Base-by-base conservation (phyloP, 2,888 invertebrate genomes). In the Tetheella fluctuosa region DNA sequence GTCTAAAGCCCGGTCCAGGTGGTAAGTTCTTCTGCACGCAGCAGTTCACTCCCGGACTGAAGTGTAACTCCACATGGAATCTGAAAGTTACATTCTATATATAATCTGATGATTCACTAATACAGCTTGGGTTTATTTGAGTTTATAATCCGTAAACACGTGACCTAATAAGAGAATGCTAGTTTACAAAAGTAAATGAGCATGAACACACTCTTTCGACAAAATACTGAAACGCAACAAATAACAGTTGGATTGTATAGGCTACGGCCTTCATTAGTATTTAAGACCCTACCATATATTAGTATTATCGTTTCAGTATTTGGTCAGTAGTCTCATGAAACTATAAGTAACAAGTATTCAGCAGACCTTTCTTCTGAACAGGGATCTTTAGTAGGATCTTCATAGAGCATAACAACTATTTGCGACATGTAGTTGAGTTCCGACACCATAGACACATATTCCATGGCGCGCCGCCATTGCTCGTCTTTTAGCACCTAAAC, bases 381-480 rank as follows among this genome's bases (percentile, higher is more conserved):
- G 0, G 97, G 97, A 90, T 98, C 98, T 90, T 99, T 99, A 0
- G 97, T 99, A 7, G 98, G 99, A 90, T 99, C 99, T 91, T 99
- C 99, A 83, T 99, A 99, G 0, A 99, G 92, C 98, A 99, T 98
- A 28, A 99, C 98, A 1, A 99, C 99, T 63, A 99, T 97, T 90
- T 99, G 99, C 5, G 99, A 99, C 98, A 99, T 98, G 90, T 99
- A 99, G 93, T 99, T 99, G 34, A 99, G 94, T 88, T 99, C 99
- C 0, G 99, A 98, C 7, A 99, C 99, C 95, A 98, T 98, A 23
- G 97, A 97, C 25, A 99, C 97, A 85, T 99, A 99, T 82, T 99
- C 98, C 98, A 99, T 98, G 0, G 99, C 99, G 64, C 99, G 95
- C 15, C 97, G 95, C 99, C 99, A 99, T 83, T 99, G 99, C 85